Percentiles rank a stretch among this genome's conserved stretches.
These are phyloP conservation scores for Tyrophagus putrescentiae DNA, from an alignment of 1,140 invertebrate genomes.

Conservation along the genomic window DNA sequence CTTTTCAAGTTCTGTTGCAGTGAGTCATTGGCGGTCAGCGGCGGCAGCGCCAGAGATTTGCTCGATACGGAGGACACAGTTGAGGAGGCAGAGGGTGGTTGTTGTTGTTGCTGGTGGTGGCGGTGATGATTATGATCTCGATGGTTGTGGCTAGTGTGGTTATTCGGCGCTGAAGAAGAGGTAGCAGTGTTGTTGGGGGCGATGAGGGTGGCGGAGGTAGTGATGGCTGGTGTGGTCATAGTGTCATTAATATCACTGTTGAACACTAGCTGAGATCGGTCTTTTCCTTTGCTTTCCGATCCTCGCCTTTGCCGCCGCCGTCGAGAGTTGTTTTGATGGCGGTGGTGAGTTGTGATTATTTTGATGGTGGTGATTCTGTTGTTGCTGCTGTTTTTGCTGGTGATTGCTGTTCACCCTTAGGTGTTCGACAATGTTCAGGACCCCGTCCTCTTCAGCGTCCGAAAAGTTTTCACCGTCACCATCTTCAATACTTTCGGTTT, in stretches of 20 bases:
- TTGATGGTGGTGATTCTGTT: no score
- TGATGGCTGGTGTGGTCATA: not conserved
- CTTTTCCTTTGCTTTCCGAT: not conserved
- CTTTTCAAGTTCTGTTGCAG: not conserved
- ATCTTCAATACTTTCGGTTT: no score
- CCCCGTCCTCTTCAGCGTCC: no score
- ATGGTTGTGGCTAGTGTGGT: no score
- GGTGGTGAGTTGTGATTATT: no score
- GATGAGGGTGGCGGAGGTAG: not conserved
- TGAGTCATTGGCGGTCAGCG: not conserved
- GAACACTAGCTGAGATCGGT: not conserved
- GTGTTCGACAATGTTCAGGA: no score
- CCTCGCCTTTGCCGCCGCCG: no score
- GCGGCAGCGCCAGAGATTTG: not conserved
- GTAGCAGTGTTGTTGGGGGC: not conserved
- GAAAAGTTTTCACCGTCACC: no score
- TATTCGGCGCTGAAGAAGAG: no score
- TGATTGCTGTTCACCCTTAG: no score
- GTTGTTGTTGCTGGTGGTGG: not conserved
- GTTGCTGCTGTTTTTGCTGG: no score
- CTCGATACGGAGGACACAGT: not conserved
- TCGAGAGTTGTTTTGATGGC: not conserved
- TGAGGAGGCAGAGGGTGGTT: not conserved
- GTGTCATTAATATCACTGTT: not conserved
- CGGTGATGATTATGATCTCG: not conserved